Evolutionary conservation across 1,140 invertebrate species (phyloP).

Genomic region (Bombyx mori): DNA sequence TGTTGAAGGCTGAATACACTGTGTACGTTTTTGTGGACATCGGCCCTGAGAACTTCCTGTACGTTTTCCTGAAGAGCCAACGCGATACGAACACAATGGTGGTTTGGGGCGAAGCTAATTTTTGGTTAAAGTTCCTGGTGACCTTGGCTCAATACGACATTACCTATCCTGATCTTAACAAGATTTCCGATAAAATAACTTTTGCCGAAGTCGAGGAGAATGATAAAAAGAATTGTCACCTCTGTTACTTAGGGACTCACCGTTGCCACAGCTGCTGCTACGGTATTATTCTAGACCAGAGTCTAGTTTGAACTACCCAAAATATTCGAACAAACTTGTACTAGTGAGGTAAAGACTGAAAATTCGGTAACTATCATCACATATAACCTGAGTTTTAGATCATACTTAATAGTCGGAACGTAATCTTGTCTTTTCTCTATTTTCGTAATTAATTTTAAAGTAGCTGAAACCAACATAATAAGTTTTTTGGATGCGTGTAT

Average conservation of each 20-base stretch:
- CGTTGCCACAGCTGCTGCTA: background rate
- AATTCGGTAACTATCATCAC: constrained; percentile 32
- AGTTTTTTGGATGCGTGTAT: constrained; percentile 5
- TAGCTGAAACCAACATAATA: too few relatives aligned
- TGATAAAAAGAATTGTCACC: background rate
- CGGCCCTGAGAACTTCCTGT: constrained; percentile 55
- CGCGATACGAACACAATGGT: constrained; percentile 37
- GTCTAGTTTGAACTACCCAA: constrained; percentile 48
- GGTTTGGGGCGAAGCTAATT: constrained; percentile 47
- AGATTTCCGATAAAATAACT: too few relatives aligned
- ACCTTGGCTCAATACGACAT: constrained; percentile 10
- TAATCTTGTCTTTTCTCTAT: too few relatives aligned
- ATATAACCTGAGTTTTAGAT: too few relatives aligned
- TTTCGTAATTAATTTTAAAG: too few relatives aligned
- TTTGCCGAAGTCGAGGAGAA: too few relatives aligned
- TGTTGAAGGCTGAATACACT: constrained; percentile 50
- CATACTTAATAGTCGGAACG: too few relatives aligned
- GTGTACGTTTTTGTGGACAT: constrained; percentile 55
- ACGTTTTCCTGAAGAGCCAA: constrained; percentile 54
- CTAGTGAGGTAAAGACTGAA: constrained; percentile 69
- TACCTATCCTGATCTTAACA: background rate
- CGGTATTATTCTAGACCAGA: background rate
- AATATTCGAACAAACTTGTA: constrained; percentile 25
- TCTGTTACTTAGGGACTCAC: background rate
- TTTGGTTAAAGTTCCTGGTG: constrained; percentile 40